These are phyloP conservation scores for Gymnoscelis rufifasciata DNA, from an alignment of 2,888 invertebrate genomes.

Conservation along the genomic window DNA sequence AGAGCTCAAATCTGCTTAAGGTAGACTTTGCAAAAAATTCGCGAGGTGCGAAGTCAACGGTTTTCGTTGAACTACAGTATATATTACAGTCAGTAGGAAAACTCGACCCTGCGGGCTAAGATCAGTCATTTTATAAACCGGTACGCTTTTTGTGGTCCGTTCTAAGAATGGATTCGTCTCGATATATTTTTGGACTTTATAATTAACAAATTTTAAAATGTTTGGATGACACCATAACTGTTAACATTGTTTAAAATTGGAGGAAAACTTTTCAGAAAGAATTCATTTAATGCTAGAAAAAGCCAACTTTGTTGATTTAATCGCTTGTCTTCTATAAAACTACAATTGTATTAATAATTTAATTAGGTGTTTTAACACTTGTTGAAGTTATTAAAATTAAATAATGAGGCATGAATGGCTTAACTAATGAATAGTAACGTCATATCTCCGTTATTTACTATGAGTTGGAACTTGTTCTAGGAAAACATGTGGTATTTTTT, in stretches of 20 bases:
- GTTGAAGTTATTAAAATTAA: no score
- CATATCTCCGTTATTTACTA: background rate
- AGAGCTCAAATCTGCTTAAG: constrained; percentile 10
- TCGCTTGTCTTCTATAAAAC: no score
- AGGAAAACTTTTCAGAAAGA: no score
- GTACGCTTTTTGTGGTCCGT: constrained; percentile 16
- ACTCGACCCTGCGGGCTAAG: constrained; percentile 7
- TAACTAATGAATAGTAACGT: no score
- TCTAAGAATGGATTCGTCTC: constrained; percentile 14
- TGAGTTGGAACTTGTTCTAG: background rate
- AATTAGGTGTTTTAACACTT: no score
- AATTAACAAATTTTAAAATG: no score
- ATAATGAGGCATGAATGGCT: no score
- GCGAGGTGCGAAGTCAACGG: constrained; percentile 16
- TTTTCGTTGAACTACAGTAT: constrained; percentile 11
- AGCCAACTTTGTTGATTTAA: no score
- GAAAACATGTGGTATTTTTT: background rate
- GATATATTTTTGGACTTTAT: constrained; percentile 9
- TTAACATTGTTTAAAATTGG: no score
- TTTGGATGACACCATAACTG: no score
- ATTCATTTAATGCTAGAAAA: no score
- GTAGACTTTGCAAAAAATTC: constrained; percentile 8
- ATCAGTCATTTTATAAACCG: constrained; percentile 18
- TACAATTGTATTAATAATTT: no score
- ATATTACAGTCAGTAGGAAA: background rate